Evolutionary conservation across 2,113 vertebrate species (phyloP).

Genomic region (Ornithorhynchus anatinus): DNA sequence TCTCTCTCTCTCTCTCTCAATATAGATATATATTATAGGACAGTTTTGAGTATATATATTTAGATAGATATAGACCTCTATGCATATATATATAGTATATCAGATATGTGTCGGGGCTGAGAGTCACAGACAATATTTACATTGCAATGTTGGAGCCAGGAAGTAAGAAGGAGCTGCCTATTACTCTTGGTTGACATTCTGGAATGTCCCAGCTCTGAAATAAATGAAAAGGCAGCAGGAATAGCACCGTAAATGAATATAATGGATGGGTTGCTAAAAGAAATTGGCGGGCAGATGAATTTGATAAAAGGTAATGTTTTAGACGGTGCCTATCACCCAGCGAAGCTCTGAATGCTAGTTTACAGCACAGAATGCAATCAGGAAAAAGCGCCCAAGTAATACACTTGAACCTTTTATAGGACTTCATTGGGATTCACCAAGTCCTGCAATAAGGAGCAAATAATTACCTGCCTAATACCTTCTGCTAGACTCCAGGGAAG

Average conservation of each 20-base stretch:
- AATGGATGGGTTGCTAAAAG: background rate
- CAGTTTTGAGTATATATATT: too few species aligned
- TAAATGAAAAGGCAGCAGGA: background rate
- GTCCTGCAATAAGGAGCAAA: background rate
- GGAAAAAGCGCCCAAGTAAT: background rate
- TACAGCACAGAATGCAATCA: background rate
- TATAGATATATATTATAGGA: too few species aligned
- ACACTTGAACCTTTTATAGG: too few species aligned
- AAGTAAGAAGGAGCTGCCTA: rapidly evolving
- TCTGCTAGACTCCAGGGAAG: background rate
- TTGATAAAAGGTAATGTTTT: background rate
- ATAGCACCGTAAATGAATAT: background rate
- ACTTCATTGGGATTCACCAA: rapidly evolving
- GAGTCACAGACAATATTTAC: too few species aligned
- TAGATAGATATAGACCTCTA: too few species aligned
- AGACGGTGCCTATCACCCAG: background rate
- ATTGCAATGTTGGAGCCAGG: too few species aligned
- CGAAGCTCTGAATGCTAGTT: too few species aligned
- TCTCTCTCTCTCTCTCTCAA: too few species aligned
- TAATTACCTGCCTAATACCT: rapidly evolving
- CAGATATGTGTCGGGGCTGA: too few species aligned
- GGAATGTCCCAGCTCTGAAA: background rate
- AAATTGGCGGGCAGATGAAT: background rate
- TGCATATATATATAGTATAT: too few species aligned
- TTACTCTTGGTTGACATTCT: rapidly evolving